Conservation (phyloP, 2,888 invertebrate species). For the Leucania comma region DNA sequence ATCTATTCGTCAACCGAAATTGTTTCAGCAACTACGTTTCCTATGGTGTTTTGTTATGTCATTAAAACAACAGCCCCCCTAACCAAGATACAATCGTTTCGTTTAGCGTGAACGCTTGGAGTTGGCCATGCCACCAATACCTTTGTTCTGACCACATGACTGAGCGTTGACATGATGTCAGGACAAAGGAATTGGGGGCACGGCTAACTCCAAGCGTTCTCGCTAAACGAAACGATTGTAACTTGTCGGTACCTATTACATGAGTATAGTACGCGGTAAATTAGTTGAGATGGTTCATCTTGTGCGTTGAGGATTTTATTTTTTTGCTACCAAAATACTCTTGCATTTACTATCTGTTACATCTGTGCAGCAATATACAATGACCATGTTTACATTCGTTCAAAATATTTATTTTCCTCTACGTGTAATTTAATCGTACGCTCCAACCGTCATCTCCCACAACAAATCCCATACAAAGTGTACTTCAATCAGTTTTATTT, state of each 20-base stretch:
- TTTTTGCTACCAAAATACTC: background rate
- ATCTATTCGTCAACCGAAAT: background rate
- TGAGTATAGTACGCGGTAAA: too few relatives aligned
- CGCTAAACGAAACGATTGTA: too few relatives aligned
- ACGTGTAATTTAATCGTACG: constrained; percentile 54
- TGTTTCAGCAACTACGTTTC: background rate
- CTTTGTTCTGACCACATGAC: too few relatives aligned
- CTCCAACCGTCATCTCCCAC: constrained; percentile 38
- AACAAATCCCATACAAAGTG: constrained; percentile 55
- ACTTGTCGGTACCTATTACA: too few relatives aligned
- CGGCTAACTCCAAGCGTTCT: too few relatives aligned
- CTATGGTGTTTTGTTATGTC: background rate
- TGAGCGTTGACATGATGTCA: too few relatives aligned
- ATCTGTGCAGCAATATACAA: constrained; percentile 9
- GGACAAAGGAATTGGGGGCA: too few relatives aligned
- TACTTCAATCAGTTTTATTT: constrained; percentile 67
- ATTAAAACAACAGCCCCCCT: background rate
- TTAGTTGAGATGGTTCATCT: too few relatives aligned
- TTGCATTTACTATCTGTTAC: background rate
- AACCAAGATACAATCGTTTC: too few relatives aligned
- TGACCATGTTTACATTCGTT: constrained; percentile 36
- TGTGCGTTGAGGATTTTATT: too few relatives aligned
- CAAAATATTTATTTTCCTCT: constrained; percentile 41
- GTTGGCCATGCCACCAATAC: too few relatives aligned
- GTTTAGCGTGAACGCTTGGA: too few relatives aligned